These are phyloP conservation scores for Stenodera caucasica DNA, from an alignment of 2,888 invertebrate species.

Conservation along the genomic window DNA sequence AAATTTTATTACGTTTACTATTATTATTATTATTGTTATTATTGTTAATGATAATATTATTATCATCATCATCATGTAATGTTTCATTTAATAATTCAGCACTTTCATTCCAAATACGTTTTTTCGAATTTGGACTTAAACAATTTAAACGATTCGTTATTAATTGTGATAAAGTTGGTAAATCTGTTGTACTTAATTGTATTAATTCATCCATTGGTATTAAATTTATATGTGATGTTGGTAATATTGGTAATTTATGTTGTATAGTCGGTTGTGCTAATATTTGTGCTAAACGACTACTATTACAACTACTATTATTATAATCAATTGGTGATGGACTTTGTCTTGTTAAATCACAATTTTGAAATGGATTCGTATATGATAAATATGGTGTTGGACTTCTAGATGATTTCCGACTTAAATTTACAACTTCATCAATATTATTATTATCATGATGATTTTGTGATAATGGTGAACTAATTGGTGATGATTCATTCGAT, in stretches of 20 bases:
- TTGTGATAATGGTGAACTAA: constrained; percentile 66
- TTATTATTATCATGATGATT: constrained; percentile 65
- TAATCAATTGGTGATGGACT: constrained; percentile 56
- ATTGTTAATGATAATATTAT: neutral
- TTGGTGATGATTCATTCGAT: constrained; percentile 62
- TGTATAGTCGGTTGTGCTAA: constrained; percentile 54
- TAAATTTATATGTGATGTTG: constrained; percentile 56
- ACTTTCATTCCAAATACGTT: constrained; percentile 56
- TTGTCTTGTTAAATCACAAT: constrained; percentile 45
- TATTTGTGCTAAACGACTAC: constrained; percentile 57
- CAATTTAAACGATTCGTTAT: constrained; percentile 59
- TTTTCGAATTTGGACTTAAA: constrained; percentile 69
- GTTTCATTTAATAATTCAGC: constrained; percentile 44
- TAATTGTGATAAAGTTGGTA: constrained; percentile 62
- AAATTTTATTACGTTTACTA: constrained; percentile 51
- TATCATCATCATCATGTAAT: constrained; percentile 36
- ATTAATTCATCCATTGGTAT: constrained; percentile 70
- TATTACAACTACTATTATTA: constrained; percentile 47
- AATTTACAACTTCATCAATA: constrained; percentile 75
- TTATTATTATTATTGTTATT: constrained; percentile 28
- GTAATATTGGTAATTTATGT: constrained; percentile 50
- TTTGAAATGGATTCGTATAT: constrained; percentile 61
- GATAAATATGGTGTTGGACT: constrained; percentile 58
- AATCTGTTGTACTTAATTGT: constrained; percentile 62
- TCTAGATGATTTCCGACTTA: constrained; percentile 71